A percentile compares a stretch with the other conserved stretches of the same genome.
Evolutionary conservation across 1,140 invertebrate genomes (phyloP).

Genomic region (Brachionus paranguensis): DNA sequence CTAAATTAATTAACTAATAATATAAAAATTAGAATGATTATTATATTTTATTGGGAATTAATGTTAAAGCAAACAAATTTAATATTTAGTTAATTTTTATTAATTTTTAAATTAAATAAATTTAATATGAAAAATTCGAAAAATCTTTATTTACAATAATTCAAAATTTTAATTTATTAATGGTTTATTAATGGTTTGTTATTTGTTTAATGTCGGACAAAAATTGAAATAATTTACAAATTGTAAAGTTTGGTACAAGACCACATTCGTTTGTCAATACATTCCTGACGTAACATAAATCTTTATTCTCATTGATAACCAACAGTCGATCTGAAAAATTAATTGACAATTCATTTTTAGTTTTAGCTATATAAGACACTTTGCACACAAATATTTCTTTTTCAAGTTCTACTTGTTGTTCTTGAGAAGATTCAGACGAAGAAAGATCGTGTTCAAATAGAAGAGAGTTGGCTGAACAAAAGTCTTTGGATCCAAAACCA

Average conservation of each 20-base stretch:
- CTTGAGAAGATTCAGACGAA: not conserved
- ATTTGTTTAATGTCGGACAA: not conserved
- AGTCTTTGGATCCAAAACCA: not conserved
- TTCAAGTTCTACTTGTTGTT: not conserved
- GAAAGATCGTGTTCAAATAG: not conserved
- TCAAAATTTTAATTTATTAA: too few species aligned
- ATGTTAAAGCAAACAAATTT: too few species aligned
- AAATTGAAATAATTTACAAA: not conserved
- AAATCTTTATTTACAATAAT: too few species aligned
- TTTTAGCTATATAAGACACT: not conserved
- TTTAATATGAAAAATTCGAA: too few species aligned
- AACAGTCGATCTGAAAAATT: not conserved
- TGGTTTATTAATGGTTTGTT: not conserved
- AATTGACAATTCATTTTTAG: not conserved
- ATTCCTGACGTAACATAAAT: not conserved
- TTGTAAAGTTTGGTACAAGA: not conserved
- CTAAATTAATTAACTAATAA: too few species aligned
- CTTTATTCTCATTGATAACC: not conserved
- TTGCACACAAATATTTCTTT: not conserved
- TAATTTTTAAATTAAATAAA: too few species aligned
- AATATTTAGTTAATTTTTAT: too few species aligned
- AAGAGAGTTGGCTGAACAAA: not conserved
- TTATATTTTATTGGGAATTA: too few species aligned
- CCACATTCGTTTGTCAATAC: not conserved
- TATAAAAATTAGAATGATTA: too few species aligned